Percentiles rank a stretch among this genome's conserved stretches.
These are phyloP conservation scores for Anarhynchus alexandrinus DNA, from an alignment of 2,113 vertebrate genomes.

Conservation along the genomic window DNA sequence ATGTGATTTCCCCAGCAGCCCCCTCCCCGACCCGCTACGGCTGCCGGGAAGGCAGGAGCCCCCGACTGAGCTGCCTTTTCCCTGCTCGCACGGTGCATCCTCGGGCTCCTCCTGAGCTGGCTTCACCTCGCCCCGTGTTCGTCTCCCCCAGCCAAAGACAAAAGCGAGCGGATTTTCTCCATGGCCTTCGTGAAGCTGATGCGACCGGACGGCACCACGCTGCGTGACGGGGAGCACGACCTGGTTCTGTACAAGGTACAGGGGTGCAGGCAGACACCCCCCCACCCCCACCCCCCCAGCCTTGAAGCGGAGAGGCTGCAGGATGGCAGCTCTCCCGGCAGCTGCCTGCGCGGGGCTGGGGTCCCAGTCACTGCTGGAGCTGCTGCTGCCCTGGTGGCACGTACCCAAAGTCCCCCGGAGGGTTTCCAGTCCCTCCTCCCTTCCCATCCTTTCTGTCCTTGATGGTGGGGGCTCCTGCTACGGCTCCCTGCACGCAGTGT, in stretches of 20 bases:
- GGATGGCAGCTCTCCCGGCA: background rate
- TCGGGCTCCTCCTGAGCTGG: fast-evolving
- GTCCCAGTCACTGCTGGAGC: background rate
- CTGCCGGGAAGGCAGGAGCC: background rate
- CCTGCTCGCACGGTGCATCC: fast-evolving
- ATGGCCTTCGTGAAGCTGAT: slow-evolving; percentile 66
- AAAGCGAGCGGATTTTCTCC: slow-evolving; percentile 54
- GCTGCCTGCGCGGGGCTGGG: fast-evolving
- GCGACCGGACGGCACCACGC: slow-evolving; percentile 40
- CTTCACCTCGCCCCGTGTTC: background rate
- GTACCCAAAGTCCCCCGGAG: background rate
- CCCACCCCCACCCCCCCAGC: too few species aligned
- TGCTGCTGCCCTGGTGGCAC: fast-evolving
- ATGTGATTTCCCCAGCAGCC: background rate
- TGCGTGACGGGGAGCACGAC: slow-evolving; percentile 52
- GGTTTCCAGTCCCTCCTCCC: background rate
- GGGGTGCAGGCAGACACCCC: background rate
- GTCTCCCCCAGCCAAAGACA: slow-evolving; percentile 51
- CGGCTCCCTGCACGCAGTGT: fast-evolving
- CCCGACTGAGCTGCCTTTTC: fast-evolving
- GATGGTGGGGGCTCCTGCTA: background rate
- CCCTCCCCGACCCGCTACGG: fast-evolving
- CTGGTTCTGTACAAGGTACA: slow-evolving; percentile 60
- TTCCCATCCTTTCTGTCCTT: background rate
- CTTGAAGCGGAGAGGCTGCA: fast-evolving